Conservation (phyloP, 37 sponge, comb jelly and placozoan species). For the Tethya wilhelma region DNA sequence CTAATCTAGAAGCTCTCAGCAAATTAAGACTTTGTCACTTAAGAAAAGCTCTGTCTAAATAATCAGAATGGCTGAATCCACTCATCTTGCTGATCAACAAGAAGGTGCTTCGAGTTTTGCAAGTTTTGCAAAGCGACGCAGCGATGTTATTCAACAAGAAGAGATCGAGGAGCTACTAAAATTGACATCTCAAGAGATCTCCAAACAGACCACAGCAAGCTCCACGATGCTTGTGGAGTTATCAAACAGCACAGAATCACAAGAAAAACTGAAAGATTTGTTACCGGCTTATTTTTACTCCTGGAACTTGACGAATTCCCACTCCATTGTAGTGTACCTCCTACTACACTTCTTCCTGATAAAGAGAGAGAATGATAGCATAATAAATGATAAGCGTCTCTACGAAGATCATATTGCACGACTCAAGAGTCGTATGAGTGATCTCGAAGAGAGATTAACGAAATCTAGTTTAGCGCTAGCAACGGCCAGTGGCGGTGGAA, state of each 20-base stretch:
- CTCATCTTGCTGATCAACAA: too few species aligned
- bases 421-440: slow-evolving; percentile 10
- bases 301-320: neutral
- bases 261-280: slow-evolving; percentile 8
- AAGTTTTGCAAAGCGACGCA: too few species aligned
- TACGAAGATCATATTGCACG: slow-evolving; percentile 33
- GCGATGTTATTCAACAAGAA: too few species aligned
- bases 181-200: neutral
- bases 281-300: slow-evolving; percentile 34
- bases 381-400: neutral
- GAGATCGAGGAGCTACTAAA: neutral
- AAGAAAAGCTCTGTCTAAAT: too few species aligned
- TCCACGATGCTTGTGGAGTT: neutral
- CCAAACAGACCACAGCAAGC: neutral
- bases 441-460: slow-evolving; percentile 11
- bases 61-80: too few species aligned
- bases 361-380: slow-evolving; percentile 15
- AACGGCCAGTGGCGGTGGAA: neutral
- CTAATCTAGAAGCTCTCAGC: too few species aligned
- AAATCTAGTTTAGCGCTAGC: neutral
- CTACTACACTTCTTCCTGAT: slow-evolving; percentile 36
- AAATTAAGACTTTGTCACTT: too few species aligned
- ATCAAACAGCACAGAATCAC: slow-evolving; percentile 4
- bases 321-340: slow-evolving; percentile 14
- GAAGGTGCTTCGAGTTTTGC: too few species aligned